phyloP scores from a whole-genome alignment of 2,113 vertebrate genomes.

The Hydrochoerus hydrochaeris region DNA sequence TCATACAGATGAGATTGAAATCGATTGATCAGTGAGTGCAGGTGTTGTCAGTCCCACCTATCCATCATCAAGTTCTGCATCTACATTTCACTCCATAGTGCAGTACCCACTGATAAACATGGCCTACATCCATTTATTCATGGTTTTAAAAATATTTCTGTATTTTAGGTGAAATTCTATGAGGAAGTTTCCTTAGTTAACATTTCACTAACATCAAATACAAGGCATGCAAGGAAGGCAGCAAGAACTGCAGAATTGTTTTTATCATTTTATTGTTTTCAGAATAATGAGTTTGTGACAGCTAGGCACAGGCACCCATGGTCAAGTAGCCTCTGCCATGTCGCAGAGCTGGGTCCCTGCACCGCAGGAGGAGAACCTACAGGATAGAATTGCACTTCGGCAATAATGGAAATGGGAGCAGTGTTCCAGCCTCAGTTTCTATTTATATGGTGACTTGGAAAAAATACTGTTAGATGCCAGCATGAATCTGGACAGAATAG shows the following conservation, averaged over 20 bases:
- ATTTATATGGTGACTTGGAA: too few relatives aligned
- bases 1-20: not conserved
- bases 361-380: too few relatives aligned
- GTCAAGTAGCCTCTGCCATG: too few relatives aligned
- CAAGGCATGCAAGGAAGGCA: not conserved
- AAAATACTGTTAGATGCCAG: too few relatives aligned
- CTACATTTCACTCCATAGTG: not conserved
- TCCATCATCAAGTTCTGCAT: not conserved
- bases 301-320: too few relatives aligned
- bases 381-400: too few relatives aligned
- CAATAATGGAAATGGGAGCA: too few relatives aligned
- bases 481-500: too few relatives aligned
- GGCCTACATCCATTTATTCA: not conserved
- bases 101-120: not conserved
- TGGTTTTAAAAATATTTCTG: not conserved
- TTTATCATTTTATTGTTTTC: constrained; percentile 27
- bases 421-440: too few relatives aligned
- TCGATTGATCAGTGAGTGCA: not conserved
- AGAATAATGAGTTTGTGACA: not conserved
- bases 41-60: not conserved
- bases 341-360: too few relatives aligned
- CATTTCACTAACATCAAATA: not conserved
- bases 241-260: not conserved
- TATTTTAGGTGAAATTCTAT: constrained; percentile 9
- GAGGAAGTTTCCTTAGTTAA: not conserved